Evolutionary conservation across 2,888 invertebrate species (phyloP).

Genomic region (Chrysopilus asiliformis): DNA sequence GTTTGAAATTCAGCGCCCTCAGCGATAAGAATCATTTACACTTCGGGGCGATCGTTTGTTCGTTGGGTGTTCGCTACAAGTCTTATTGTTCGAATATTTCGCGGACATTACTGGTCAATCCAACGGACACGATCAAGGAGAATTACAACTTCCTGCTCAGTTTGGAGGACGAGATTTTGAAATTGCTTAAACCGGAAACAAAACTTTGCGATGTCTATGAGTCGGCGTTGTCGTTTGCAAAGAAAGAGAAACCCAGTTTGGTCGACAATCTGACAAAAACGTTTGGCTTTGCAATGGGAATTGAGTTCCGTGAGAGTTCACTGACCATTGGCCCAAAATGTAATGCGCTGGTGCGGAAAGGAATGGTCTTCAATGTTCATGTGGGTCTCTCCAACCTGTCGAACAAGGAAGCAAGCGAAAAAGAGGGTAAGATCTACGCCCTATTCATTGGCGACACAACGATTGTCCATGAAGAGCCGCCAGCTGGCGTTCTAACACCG

Average conservation of each 20-base stretch:
- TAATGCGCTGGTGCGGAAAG: conserved; percentile 62
- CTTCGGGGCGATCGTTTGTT: conserved; percentile 92
- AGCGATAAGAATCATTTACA: conserved; percentile 90
- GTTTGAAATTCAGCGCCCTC: conserved; percentile 88
- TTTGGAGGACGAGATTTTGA: conserved; percentile 81
- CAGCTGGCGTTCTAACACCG: conserved; percentile 75
- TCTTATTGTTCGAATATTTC: conserved; percentile 97
- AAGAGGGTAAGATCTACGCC: conserved; percentile 81
- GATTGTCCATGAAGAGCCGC: conserved; percentile 78
- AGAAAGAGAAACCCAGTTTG: conserved; percentile 73
- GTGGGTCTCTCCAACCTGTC: conserved; percentile 77
- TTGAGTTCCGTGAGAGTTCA: conserved; percentile 94
- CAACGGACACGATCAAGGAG: conserved; percentile 60
- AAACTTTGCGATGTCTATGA: conserved; percentile 83
- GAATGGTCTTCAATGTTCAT: conserved; percentile 94
- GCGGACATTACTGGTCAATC: conserved; percentile 91
- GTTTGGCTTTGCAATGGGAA: conserved; percentile 96
- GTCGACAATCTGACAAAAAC: conserved; percentile 85
- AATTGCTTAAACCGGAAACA: conserved; percentile 65
- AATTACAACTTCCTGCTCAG: conserved; percentile 86
- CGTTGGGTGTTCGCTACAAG: conserved; percentile 88
- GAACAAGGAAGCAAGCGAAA: conserved; percentile 70
- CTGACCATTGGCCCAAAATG: conserved; percentile 87
- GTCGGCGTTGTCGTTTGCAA: conserved; percentile 63
- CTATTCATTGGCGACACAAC: conserved; percentile 95